Evolutionary conservation across 1,140 invertebrate species (phyloP), one percentile per base, ranked within the genome.

Genomic region (Myzus persicae): DNA sequence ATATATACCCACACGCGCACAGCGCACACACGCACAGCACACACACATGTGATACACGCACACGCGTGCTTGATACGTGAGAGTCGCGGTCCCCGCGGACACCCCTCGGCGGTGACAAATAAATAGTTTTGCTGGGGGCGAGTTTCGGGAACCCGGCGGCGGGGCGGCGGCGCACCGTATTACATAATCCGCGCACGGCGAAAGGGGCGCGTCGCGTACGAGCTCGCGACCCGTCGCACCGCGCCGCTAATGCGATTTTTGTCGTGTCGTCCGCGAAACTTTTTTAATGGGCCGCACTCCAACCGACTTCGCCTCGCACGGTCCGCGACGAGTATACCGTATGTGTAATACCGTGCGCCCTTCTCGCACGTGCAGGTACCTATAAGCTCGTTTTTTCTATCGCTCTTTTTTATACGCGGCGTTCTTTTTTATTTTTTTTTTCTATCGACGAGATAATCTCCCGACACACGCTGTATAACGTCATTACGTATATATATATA

Each of bases 201-300:
- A 54, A 51, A 20, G 14, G 46, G 46, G 46, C 14, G 46, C 88
- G 7, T 22, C 31, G 22, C 36, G 9, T 24, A 18, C 59, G 14
- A 42, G 46, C 8, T 18, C 38, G 24, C 51, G 48, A 26, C 88
- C 87, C 42, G 46, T 20, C 87, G 46, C 48, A 18, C 59, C 36
- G n/a, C 36, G n/a, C 36, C 46, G 2, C 6, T 90, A 90, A 90
- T 59, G 88, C 38, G 48, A 90, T 90, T 90, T 90, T 90, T 59
- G 88, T 90, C 88, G 88, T 90, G 88, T 54, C 88, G 48, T 59
- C 38, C 88, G 38, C 88, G 14, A 90, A 90, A 90, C 51, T 90
- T 90, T 90, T 90, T 90, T 90, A 90, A 90, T 90, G 88, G 88
- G 48, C 51, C 51, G 11, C 51, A 76, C 59, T 76, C 59, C 31